Conservation (phyloP, 2,797 vertebrate species). For the Salmo trutta region DNA sequence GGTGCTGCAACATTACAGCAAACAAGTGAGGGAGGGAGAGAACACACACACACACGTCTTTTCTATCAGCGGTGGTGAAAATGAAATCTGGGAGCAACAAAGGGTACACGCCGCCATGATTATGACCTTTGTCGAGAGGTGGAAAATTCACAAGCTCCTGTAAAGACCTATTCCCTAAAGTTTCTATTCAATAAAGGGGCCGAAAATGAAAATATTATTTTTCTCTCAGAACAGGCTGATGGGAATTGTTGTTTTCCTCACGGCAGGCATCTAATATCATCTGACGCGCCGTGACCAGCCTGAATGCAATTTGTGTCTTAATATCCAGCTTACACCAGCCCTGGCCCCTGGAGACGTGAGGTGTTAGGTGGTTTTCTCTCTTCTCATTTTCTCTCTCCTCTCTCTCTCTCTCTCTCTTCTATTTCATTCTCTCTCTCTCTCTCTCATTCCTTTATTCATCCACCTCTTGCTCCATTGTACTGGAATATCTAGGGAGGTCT, state of each 20-base stretch:
- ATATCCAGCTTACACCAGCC: constrained; percentile 94
- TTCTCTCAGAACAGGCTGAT: constrained; percentile 93
- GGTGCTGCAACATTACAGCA: background rate
- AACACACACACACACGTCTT: constrained; percentile 5
- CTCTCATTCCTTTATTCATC: background rate
- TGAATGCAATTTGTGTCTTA: constrained; percentile 99
- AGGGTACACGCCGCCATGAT: constrained; percentile 75
- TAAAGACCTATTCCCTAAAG: constrained; percentile 94
- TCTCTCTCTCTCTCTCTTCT: constrained; percentile 19
- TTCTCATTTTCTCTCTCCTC: constrained; percentile 6
- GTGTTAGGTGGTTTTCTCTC: constrained; percentile 69
- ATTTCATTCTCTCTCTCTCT: background rate
- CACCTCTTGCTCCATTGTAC: constrained; percentile 11
- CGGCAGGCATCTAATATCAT: constrained; percentile 97
- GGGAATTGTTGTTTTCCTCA: constrained; percentile 98
- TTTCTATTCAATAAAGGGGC: constrained; percentile 97
- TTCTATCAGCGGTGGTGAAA: constrained; percentile 60
- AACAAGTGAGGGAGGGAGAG: background rate
- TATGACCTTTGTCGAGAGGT: constrained; percentile 84
- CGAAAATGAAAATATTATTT: constrained; percentile 99
- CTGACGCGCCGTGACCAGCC: constrained; percentile 94
- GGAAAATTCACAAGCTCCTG: constrained; percentile 80
- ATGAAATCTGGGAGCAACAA: constrained; percentile 63
- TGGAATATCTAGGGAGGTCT: constrained; percentile 68
- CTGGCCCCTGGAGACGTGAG: constrained; percentile 81